Base-by-base conservation (phyloP, 2,797 vertebrate genomes). In the Dendrocincla tyrannina region DNA sequence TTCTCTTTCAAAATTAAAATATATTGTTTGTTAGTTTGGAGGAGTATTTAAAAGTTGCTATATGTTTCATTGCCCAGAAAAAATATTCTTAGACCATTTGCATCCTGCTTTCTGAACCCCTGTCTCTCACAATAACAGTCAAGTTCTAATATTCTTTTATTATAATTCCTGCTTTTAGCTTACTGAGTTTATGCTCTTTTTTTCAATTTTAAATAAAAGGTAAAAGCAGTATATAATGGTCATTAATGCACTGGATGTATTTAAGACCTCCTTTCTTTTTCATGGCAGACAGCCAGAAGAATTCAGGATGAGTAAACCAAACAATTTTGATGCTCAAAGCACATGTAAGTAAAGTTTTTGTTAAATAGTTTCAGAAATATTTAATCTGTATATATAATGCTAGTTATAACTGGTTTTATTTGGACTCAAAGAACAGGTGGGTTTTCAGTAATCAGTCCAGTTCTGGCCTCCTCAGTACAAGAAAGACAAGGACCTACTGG, bases 241-340 rank as follows among this genome's bases (percentile, higher is more conserved):
- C 7, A 50, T 50, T 80, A 70, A 53, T 79, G 18, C 7, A 58
- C 19, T 49, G 44, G 5, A 42, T 39, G 4, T 88, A 56, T 93
- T 94, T 97, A 56, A 84, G 53, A 44, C n/a, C 9, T 95, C 27
- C 2, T 95, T 96, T 87, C 23, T 83, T 96, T 97, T 95, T 70
- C 24, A 30, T 95, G 79, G 93, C 60, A 78, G 87, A 2, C 41
- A 78, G 47, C 74, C 64, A 56, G 79, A 95, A 94, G 35, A 81
- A 58, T 33, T 88, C 63, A 97, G 83, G 91, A 98, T 98, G 98
- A 98, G 95, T 94, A 92, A 97, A 93, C 86, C 3, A 12, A 94
- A 59, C 75, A 56, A 95, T 73, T 80, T 74, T 84, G 89, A 88
- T 16, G 46, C 92, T 93, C 93, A 93, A 88, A 97, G 49, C 39